Evolutionary conservation across 2,888 invertebrate species (phyloP).

Genomic region (Chrysolina oricalcia): DNA sequence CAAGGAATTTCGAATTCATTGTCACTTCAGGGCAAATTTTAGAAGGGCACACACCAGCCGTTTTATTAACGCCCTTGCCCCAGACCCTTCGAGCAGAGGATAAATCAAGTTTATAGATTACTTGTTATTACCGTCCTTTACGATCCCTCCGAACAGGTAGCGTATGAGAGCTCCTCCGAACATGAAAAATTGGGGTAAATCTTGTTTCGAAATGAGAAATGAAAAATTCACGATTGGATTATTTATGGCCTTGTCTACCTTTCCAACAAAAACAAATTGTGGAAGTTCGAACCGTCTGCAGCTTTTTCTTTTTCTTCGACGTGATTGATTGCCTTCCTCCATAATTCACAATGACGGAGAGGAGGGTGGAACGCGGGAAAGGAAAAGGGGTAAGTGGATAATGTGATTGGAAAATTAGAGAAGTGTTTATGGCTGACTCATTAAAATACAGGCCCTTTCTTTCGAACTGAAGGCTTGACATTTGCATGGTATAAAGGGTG

Average conservation of each 20-base stretch:
- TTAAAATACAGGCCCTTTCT: too few relatives aligned
- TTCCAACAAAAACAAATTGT: conserved; percentile 47
- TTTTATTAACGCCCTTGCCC: too few relatives aligned
- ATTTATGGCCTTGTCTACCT: conserved; percentile 46
- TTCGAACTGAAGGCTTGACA: too few relatives aligned
- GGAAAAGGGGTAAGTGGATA: not conserved
- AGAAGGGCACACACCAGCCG: too few relatives aligned
- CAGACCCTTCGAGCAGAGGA: not conserved
- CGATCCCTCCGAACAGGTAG: conserved; percentile 1
- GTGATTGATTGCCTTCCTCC: conserved; percentile 16
- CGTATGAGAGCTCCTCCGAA: conserved; percentile 13
- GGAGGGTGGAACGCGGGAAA: not conserved
- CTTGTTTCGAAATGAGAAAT: conserved; percentile 45
- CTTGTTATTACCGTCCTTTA: not conserved
- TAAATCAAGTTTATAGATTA: conserved; percentile 1
- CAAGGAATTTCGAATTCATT: too few relatives aligned
- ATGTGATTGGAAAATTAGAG: not conserved
- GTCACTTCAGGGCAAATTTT: too few relatives aligned
- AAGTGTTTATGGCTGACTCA: not conserved
- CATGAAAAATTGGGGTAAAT: conserved; percentile 44
- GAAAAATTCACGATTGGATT: conserved; percentile 47
- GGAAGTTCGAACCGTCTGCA: conserved; percentile 36
- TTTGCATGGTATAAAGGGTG: not conserved
- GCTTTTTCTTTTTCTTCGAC: not conserved
- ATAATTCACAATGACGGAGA: conserved; percentile 21